Conservation (phyloP, 64 coral and sea anemone species). For the Hydrozoanthus tunicans region DNA sequence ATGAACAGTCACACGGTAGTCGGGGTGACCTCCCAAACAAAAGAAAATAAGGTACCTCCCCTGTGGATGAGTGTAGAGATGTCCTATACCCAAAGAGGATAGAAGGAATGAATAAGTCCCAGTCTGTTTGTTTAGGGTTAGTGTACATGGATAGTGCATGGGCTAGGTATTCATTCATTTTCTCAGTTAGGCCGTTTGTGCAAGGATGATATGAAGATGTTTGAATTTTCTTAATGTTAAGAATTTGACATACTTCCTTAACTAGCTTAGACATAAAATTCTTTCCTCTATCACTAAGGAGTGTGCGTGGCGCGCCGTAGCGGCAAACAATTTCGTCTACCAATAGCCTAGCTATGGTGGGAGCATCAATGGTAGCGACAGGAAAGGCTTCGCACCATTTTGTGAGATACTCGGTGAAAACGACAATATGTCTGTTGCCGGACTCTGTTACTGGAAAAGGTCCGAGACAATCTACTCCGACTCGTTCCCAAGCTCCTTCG, state of each 20-base stretch:
- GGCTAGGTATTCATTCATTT: not conserved
- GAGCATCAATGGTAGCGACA: not conserved
- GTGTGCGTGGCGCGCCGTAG: constrained; percentile 10
- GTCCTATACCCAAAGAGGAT: no score
- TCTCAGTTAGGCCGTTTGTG: not conserved
- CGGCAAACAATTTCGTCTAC: not conserved
- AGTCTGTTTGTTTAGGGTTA: no score
- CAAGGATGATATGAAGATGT: not conserved
- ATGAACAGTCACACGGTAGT: not conserved
- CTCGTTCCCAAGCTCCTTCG: not conserved
- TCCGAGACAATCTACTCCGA: not conserved
- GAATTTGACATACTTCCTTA: not conserved
- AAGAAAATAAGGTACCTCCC: no score
- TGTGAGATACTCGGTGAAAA: not conserved
- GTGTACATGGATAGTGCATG: no score
- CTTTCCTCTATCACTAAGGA: not conserved
- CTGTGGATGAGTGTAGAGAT: no score
- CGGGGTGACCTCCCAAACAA: not conserved
- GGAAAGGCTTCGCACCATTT: not conserved
- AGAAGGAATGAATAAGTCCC: no score
- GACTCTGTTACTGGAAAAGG: not conserved
- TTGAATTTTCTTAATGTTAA: constrained; percentile 13
- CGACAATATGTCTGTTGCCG: not conserved
- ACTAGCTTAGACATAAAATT: constrained; percentile 14
- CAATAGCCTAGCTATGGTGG: not conserved